Evolutionary conservation across 1,140 invertebrate genomes (phyloP), one percentile per base, ranked within the genome.

Genomic region (Drosophila ambigua): DNA sequence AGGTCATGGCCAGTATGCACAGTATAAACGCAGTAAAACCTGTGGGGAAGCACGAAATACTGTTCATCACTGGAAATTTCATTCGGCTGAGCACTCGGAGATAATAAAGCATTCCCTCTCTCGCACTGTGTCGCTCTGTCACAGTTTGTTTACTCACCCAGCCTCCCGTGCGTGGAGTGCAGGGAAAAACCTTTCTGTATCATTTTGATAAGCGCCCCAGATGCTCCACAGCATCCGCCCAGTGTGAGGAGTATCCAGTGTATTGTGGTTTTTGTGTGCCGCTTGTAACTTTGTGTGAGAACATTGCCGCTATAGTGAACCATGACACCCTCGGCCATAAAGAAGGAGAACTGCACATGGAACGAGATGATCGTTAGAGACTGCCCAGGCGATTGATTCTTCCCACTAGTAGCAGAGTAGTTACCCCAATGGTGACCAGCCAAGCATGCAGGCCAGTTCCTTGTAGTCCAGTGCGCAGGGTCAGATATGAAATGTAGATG

Each of bases 311-410:
- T 69, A 49, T 91, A 92, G 43, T 91, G 85, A 11, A 78, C 69
- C 90, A 92, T 91, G 5, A 92, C 77, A 5, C 85, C 91, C 49
- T 92, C 80, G 20, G 91, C 91, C 90, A 92, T 91, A 0, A 92
- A 77, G 50, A 91, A 82, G 4, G 75, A 79, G 66, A 91, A 92
- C 90, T 91, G 39, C 20, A 5, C 4, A 20, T 11, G 16, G 2
- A 49, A 24, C 2, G 43, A 7, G 5, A 2, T 24, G 15, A 41
- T 39, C 13, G 9, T 49, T 44, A 49, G 13, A 28, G 4, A 5
- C 13, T 31, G 20, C 15, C 45, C 11, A 8, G 23, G 0, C 6
- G n/a, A 31, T 20, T 7, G 0, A 15, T 31, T 31, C 8, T 31
- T 31, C 28, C 28, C 8, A 2, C 2, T 8, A 7, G 2, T 15